Conservation (phyloP, 2,113 vertebrate species). For the Limanda limanda region DNA sequence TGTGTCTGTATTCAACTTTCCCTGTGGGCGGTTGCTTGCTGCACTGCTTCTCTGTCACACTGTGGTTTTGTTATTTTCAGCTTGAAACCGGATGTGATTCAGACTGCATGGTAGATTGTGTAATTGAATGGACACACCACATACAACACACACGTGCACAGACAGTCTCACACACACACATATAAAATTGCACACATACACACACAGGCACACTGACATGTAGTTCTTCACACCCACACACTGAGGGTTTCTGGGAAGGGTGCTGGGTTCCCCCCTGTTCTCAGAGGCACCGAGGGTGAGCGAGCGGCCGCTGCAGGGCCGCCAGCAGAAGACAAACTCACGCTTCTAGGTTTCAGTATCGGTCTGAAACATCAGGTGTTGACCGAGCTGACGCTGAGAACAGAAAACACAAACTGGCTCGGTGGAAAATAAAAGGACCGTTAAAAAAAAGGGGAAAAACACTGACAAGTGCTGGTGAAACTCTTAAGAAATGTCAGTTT, state of each 20-base stretch:
- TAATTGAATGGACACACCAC: slow-evolving; percentile 75
- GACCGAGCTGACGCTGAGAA: slow-evolving; percentile 57
- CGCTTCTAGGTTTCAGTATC: slow-evolving; percentile 75
- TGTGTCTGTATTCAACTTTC: slow-evolving; percentile 36
- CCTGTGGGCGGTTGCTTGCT: slow-evolving; percentile 70
- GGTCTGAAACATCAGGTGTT: slow-evolving; percentile 63
- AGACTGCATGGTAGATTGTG: slow-evolving; percentile 76
- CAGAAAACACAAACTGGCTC: slow-evolving; percentile 56
- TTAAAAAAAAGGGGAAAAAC: slow-evolving; percentile 61
- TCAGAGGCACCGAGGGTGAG: slow-evolving; percentile 60
- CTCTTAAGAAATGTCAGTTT: slow-evolving; percentile 38
- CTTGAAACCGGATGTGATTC: slow-evolving; percentile 80
- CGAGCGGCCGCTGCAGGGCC: slow-evolving; percentile 36
- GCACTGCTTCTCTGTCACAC: slow-evolving; percentile 77
- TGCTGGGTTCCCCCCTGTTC: slow-evolving; percentile 60
- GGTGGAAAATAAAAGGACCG: slow-evolving; percentile 66
- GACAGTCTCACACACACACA: neutral
- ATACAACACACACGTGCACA: slow-evolving; percentile 4
- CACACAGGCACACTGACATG: slow-evolving; percentile 1
- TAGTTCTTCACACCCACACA: slow-evolving; percentile 52
- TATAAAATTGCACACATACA: neutral
- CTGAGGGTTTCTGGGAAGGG: slow-evolving; percentile 69
- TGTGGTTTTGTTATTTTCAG: slow-evolving; percentile 80
- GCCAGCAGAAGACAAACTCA: slow-evolving; percentile 31
- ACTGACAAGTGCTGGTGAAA: slow-evolving; percentile 46